Conservation (phyloP, 1,140 invertebrate species). For the Drosophila persimilis region DNA sequence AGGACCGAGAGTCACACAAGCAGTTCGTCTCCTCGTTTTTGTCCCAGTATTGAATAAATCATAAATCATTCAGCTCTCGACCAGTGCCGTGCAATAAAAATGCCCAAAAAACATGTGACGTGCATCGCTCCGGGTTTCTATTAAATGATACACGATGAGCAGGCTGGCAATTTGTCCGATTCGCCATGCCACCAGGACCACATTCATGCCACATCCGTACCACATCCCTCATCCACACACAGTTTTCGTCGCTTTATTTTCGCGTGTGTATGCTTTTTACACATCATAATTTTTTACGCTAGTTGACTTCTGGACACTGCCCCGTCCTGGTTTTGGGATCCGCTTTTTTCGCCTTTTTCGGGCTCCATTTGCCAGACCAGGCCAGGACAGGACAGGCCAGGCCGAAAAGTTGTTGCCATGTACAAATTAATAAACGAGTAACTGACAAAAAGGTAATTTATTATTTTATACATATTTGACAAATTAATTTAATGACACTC, state of each 20-base stretch:
- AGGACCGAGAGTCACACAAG: conserved; percentile 35
- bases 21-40: conserved; percentile 25
- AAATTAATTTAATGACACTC: conserved; percentile 80
- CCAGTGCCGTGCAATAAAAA: conserved; percentile 60
- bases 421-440: conserved; percentile 82
- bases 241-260: conserved; percentile 15
- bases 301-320: conserved; percentile 73
- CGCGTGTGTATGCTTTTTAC: conserved; percentile 67
- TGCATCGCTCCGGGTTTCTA: conserved; percentile 53
- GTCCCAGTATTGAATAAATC: conserved; percentile 72
- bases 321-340: conserved; percentile 45
- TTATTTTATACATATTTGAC: conserved; percentile 82
- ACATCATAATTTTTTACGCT: conserved; percentile 81
- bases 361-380: too few species aligned
- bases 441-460: conserved; percentile 82
- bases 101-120: conserved; percentile 58
- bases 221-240: conserved; percentile 2
- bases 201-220: neutral
- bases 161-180: conserved; percentile 69
- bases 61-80: conserved; percentile 76
- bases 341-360: conserved; percentile 13
- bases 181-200: conserved; percentile 4
- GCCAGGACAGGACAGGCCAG: too few species aligned
- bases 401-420: conserved; percentile 77
- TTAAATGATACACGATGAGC: conserved; percentile 71